Conservation (phyloP, 2,113 vertebrate genomes). For the Acanthochromis polyacanthus region DNA sequence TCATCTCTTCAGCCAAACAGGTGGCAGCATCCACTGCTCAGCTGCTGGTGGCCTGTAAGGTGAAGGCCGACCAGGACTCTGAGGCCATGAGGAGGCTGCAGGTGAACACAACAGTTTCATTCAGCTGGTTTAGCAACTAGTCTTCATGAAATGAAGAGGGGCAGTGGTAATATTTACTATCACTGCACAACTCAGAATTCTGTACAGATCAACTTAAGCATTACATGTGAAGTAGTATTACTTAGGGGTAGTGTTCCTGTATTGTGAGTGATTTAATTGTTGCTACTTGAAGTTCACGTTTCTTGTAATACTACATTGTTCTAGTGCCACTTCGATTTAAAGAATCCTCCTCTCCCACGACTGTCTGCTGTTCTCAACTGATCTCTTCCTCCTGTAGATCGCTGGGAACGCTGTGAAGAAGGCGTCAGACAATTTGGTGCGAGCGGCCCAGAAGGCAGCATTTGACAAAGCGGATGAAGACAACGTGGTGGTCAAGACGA, state of each 20-base stretch:
- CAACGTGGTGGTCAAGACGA: constrained; percentile 96
- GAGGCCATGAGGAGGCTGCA: constrained; percentile 98
- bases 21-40: constrained; percentile 98
- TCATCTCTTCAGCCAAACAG: constrained; percentile 99
- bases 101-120: constrained; percentile 76
- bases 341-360: background rate
- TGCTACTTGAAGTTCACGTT: too few relatives aligned
- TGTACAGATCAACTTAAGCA: too few relatives aligned
- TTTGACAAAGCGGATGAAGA: constrained; percentile 96
- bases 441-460: constrained; percentile 96
- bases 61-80: constrained; percentile 98
- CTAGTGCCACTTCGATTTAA: background rate
- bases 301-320: too few relatives aligned
- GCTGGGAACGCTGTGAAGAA: constrained; percentile 98
- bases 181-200: too few relatives aligned
- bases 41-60: constrained; percentile 98
- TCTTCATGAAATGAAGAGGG: background rate
- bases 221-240: too few relatives aligned
- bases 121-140: background rate
- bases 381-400: constrained; percentile 79
- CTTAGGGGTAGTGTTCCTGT: too few relatives aligned
- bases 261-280: too few relatives aligned
- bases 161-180: background rate
- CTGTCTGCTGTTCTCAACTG: background rate
- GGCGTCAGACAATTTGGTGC: constrained; percentile 96